Evolutionary conservation across 2,113 vertebrate species (phyloP).

Genomic region (Oceanodroma tethys): DNA sequence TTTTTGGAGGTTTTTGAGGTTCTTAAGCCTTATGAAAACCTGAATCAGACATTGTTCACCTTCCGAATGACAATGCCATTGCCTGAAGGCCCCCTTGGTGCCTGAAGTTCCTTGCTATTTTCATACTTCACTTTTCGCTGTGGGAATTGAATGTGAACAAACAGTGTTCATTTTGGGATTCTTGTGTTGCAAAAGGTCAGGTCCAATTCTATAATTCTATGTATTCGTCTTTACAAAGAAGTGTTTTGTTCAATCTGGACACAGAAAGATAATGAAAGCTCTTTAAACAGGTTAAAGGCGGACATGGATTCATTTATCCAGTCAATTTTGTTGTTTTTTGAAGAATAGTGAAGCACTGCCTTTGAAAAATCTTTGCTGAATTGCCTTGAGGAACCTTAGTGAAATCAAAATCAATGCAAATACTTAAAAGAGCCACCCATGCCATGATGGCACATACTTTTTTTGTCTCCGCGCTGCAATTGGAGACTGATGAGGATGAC

Average conservation of each 20-base stretch:
- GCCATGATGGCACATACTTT: background rate
- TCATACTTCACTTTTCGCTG: background rate
- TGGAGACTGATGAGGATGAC: background rate
- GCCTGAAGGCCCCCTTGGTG: constrained; percentile 7
- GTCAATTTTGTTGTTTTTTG: background rate
- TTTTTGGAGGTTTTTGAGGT: background rate
- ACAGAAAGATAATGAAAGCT: background rate
- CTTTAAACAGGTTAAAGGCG: constrained; percentile 40
- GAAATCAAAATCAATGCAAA: constrained; percentile 4
- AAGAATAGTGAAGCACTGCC: background rate
- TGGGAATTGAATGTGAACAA: constrained; percentile 32
- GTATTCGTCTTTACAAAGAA: constrained; percentile 24
- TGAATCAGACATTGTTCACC: constrained; percentile 25
- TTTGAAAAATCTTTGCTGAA: constrained; percentile 25
- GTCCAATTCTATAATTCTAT: background rate
- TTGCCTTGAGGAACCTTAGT: background rate
- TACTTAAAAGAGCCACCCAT: background rate
- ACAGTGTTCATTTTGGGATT: background rate
- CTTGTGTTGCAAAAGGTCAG: constrained; percentile 27
- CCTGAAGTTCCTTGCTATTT: background rate
- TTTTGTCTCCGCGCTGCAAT: background rate
- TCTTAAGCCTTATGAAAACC: background rate
- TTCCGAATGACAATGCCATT: background rate
- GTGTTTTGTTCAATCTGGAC: background rate
- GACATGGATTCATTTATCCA: background rate